phyloP scores from a whole-genome alignment of 2,888 invertebrate species.

The Agriopis aurantiaria region DNA sequence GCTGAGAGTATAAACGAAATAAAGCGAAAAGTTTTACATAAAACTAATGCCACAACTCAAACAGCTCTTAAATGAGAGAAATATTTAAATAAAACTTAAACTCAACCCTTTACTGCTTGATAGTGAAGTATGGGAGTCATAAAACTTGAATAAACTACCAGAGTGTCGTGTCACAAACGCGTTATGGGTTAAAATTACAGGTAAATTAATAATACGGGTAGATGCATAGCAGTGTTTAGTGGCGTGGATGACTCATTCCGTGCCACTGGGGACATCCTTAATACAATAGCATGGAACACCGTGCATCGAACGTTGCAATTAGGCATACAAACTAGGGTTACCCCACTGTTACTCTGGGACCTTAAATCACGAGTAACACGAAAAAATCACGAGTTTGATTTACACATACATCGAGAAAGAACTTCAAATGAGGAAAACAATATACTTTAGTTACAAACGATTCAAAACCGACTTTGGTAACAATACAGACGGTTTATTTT shows the following conservation, averaged over 20 bases:
- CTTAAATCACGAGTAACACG: not conserved
- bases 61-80: conserved; percentile 32
- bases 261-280: conserved; percentile 54
- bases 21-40: not conserved
- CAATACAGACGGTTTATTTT: too few species aligned
- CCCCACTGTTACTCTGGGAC: conserved; percentile 23
- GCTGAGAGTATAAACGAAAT: not conserved
- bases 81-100: conserved; percentile 41
- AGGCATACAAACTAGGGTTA: conserved; percentile 42
- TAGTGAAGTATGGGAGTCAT: conserved; percentile 38
- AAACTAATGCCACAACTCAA: conserved; percentile 20
- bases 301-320: conserved; percentile 47
- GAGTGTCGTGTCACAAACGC: conserved; percentile 38
- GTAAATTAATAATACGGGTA: conserved; percentile 52
- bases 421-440: too few species aligned
- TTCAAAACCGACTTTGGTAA: too few species aligned
- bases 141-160: conserved; percentile 38
- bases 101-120: conserved; percentile 36
- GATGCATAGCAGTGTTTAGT: conserved; percentile 53
- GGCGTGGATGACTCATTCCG: conserved; percentile 57
- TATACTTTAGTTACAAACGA: too few species aligned
- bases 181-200: conserved; percentile 37
- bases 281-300: conserved; percentile 44
- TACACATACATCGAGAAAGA: not conserved
- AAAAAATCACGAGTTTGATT: not conserved